A percentile compares a stretch with the other conserved stretches of the same genome.
Evolutionary conservation across 2,113 vertebrate species (phyloP).

Genomic region (Nycticorax nycticorax): DNA sequence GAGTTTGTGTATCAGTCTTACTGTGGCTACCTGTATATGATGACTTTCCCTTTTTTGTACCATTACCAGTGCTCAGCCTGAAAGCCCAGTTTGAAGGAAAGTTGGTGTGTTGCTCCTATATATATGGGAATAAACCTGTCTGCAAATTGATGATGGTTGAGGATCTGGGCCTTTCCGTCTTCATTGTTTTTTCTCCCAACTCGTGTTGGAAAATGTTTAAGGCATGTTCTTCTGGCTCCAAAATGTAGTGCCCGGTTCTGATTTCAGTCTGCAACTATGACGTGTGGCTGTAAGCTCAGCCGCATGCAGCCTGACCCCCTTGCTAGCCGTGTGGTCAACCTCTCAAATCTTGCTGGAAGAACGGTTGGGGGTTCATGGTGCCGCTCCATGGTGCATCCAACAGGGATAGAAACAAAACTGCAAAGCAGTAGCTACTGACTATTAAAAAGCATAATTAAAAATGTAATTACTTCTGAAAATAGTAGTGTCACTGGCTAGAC

Average conservation of each 20-base stretch:
- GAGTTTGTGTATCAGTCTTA: neutral
- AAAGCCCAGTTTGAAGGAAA: neutral
- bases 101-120: neutral
- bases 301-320: neutral
- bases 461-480: slow-evolving; percentile 36
- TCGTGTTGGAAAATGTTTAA: neutral
- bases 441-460: slow-evolving; percentile 27
- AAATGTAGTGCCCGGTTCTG: neutral
- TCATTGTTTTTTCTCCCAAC: neutral
- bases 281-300: neutral
- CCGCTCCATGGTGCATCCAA: neutral
- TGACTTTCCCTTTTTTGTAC: neutral
- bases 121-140: neutral
- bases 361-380: neutral
- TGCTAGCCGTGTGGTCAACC: neutral
- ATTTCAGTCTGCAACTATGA: neutral
- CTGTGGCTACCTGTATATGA: neutral
- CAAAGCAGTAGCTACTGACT: slow-evolving; percentile 1
- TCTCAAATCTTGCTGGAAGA: neutral
- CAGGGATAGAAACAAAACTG: slow-evolving; percentile 4
- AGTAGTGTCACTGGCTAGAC: slow-evolving; percentile 10
- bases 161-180: neutral
- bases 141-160: neutral
- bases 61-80: neutral
- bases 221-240: neutral